These are phyloP conservation scores for Arctopsyche grandis DNA, from an alignment of 1,140 invertebrate species.

Conservation along the genomic window DNA sequence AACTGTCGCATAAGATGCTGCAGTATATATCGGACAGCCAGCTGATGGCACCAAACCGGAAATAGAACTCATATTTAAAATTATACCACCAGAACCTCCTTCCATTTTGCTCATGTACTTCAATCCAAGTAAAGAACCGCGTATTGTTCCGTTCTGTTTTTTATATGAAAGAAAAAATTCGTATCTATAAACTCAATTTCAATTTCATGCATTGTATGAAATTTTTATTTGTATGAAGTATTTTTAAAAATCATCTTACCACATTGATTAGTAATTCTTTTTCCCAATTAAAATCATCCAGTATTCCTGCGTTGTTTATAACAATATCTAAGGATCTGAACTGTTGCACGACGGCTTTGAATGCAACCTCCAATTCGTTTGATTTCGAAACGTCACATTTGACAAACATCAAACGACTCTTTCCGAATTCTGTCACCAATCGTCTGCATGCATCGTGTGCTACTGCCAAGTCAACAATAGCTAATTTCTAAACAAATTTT, in stretches of 20 bases:
- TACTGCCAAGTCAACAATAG: constrained; percentile 58
- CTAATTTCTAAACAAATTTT: constrained; percentile 56
- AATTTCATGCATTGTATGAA: no score
- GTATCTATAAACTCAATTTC: neutral
- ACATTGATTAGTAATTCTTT: constrained; percentile 62
- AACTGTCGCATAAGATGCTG: constrained; percentile 68
- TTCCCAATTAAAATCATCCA: constrained; percentile 58
- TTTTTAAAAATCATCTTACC: constrained; percentile 55
- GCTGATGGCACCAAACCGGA: constrained; percentile 64
- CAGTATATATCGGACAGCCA: constrained; percentile 67
- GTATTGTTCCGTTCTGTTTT: constrained; percentile 45
- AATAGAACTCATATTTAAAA: constrained; percentile 66
- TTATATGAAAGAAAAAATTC: constrained; percentile 14
- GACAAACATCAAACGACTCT: constrained; percentile 56
- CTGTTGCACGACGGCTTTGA: constrained; percentile 67
- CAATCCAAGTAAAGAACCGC: constrained; percentile 63
- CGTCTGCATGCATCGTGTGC: constrained; percentile 51
- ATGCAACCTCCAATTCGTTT: constrained; percentile 71
- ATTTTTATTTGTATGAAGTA: neutral
- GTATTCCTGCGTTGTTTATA: constrained; percentile 73
- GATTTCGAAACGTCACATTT: constrained; percentile 75
- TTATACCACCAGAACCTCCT: constrained; percentile 63
- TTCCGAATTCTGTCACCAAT: constrained; percentile 55
- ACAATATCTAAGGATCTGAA: constrained; percentile 72
- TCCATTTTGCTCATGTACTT: constrained; percentile 67